phyloP scores from a whole-genome alignment of 1,140 invertebrate species.

The Drosophila kurseongensis region DNA sequence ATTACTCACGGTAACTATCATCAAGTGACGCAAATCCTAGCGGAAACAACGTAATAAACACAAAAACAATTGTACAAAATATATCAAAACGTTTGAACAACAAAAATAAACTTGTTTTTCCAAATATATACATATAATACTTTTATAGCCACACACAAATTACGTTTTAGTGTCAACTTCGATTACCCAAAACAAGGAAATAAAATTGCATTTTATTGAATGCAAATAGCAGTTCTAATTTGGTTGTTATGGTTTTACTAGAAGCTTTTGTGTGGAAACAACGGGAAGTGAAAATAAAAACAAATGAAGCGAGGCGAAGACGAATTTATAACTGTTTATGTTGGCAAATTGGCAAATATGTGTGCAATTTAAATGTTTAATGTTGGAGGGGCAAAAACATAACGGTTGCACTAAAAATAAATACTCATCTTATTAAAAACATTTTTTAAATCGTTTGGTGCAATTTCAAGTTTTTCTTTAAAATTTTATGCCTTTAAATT shows the following conservation, averaged over 20 bases:
- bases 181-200: constrained; percentile 25
- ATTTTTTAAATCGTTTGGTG: too few species aligned
- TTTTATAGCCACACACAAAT: not conserved
- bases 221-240: constrained; percentile 15
- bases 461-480: not conserved
- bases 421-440: too few species aligned
- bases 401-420: too few species aligned
- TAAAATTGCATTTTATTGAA: constrained; percentile 11
- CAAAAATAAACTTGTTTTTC: constrained; percentile 20
- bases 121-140: constrained; percentile 5
- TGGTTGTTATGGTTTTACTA: not conserved
- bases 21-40: constrained; percentile 30
- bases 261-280: constrained; percentile 4
- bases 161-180: constrained; percentile 6
- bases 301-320: constrained; percentile 34
- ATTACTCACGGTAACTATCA: constrained; percentile 22
- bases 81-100: not conserved
- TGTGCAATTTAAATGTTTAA: constrained; percentile 21
- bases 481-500: not conserved
- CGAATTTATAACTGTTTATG: constrained; percentile 34
- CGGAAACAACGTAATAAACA: constrained; percentile 30
- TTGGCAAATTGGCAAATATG: constrained; percentile 20
- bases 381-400: not conserved
- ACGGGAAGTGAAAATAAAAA: constrained; percentile 1
- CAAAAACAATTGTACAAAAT: constrained; percentile 2